These are phyloP conservation scores for Eudemis profundana DNA, from an alignment of 2,888 invertebrate genomes.

Conservation along the genomic window DNA sequence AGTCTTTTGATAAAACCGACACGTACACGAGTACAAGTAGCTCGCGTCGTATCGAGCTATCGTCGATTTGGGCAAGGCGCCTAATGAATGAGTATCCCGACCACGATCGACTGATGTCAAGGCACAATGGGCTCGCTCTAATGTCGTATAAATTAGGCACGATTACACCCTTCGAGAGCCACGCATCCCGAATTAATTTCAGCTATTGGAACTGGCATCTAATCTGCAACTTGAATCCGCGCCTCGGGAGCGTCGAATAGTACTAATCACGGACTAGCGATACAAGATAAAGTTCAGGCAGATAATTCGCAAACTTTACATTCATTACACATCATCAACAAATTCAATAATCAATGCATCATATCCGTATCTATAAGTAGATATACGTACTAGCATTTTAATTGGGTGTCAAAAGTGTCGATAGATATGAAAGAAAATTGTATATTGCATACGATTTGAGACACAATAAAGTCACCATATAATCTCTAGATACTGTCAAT, in stretches of 20 bases:
- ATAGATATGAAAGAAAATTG: too few relatives aligned
- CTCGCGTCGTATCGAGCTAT: slow-evolving; percentile 16
- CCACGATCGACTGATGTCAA: slow-evolving; percentile 43
- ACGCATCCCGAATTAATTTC: slow-evolving; percentile 35
- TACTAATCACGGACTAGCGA: background rate
- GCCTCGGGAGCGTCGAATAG: background rate
- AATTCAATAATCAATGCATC: too few relatives aligned
- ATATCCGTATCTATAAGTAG: too few relatives aligned
- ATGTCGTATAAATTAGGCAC: slow-evolving; percentile 50
- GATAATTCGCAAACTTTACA: background rate
- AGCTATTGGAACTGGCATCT: slow-evolving; percentile 17
- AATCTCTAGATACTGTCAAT: too few relatives aligned
- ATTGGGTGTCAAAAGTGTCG: background rate
- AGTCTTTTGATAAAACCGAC: slow-evolving; percentile 8
- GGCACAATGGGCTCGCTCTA: slow-evolving; percentile 49
- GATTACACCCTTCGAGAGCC: slow-evolving; percentile 37
- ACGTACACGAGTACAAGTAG: background rate
- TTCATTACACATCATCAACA: too few relatives aligned
- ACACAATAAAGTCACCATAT: too few relatives aligned
- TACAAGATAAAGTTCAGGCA: background rate
- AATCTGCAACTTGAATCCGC: slow-evolving; percentile 18
- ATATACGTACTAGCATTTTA: too few relatives aligned
- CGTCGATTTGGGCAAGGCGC: slow-evolving; percentile 23
- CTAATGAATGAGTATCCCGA: slow-evolving; percentile 32
- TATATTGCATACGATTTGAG: too few relatives aligned